These are phyloP conservation scores for Aphelenchoides avenae DNA, from an alignment of 1,140 invertebrate genomes.

Conservation along the genomic window DNA sequence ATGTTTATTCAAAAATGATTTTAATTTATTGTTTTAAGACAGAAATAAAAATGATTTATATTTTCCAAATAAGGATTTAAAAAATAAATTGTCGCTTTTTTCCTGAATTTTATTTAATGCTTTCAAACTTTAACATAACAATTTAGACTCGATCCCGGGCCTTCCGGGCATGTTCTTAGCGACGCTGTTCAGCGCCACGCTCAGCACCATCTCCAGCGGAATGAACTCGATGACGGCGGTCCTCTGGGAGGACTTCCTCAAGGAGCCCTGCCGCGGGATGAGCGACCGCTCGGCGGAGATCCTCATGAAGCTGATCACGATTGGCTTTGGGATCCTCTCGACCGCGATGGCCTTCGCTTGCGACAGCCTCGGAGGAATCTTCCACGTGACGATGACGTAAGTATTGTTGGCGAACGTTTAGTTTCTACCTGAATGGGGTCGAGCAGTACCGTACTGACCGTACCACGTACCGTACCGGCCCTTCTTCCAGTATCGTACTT, in stretches of 20 bases:
- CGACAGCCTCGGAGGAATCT: slow-evolving; percentile 33
- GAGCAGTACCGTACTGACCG: too few relatives aligned
- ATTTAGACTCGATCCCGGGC: slow-evolving; percentile 40
- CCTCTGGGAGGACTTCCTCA: slow-evolving; percentile 46
- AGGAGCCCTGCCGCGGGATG: slow-evolving; percentile 17
- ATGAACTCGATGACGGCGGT: slow-evolving; percentile 51
- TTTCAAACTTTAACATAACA: slow-evolving; percentile 4
- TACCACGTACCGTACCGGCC: too few relatives aligned
- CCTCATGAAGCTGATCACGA: slow-evolving; percentile 25
- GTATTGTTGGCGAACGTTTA: too few relatives aligned
- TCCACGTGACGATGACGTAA: slow-evolving; percentile 32
- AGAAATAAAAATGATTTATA: too few relatives aligned
- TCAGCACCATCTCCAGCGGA: slow-evolving; percentile 43
- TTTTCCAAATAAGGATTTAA: too few relatives aligned
- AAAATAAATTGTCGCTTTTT: too few relatives aligned
- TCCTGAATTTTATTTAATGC: too few relatives aligned
- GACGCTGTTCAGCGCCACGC: slow-evolving; percentile 40
- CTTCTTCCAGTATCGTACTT: too few relatives aligned
- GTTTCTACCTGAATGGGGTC: too few relatives aligned
- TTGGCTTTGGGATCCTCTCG: slow-evolving; percentile 35
- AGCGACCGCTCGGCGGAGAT: slow-evolving; percentile 12
- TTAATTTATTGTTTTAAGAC: slow-evolving; percentile 15
- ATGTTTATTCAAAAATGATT: neutral
- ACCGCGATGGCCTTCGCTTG: slow-evolving; percentile 40
- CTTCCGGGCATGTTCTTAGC: slow-evolving; percentile 49